Conservation (phyloP, 1,140 invertebrate species). For the Mamestra configurata region DNA sequence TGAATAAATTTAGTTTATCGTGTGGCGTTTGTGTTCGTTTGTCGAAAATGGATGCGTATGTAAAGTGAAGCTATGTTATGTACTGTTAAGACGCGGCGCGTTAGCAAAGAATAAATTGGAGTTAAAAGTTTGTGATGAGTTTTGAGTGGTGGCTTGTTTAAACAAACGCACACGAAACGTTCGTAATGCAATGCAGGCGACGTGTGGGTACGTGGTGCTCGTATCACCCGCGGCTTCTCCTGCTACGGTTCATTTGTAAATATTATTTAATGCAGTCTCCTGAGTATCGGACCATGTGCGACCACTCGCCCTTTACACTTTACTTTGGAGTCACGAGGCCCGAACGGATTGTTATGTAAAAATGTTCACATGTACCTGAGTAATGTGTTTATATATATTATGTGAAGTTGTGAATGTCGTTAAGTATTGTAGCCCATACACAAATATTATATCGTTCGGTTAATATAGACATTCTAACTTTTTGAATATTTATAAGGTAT, state of each 20-base stretch:
- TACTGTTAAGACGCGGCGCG: background rate
- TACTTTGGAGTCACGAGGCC: background rate
- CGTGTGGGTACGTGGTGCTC: slow-evolving; percentile 58
- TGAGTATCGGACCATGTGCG: slow-evolving; percentile 45
- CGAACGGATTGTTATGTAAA: slow-evolving; percentile 47
- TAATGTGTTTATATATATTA: slow-evolving; percentile 53
- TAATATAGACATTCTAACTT: slow-evolving; percentile 53
- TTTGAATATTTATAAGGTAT: slow-evolving; percentile 52
- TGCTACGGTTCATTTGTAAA: slow-evolving; percentile 75
- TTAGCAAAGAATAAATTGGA: background rate
- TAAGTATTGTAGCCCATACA: slow-evolving; percentile 52
- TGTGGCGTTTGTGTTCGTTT: slow-evolving; percentile 19
- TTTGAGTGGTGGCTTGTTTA: background rate
- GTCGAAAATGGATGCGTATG: background rate
- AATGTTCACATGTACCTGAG: slow-evolving; percentile 52
- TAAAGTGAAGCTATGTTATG: background rate
- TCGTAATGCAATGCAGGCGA: slow-evolving; percentile 12
- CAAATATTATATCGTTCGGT: slow-evolving; percentile 44
- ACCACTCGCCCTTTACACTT: slow-evolving; percentile 31
- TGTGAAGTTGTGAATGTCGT: slow-evolving; percentile 48
- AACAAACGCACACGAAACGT: slow-evolving; percentile 29
- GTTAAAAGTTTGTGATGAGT: too few relatives aligned
- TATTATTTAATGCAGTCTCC: slow-evolving; percentile 64
- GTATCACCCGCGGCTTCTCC: slow-evolving; percentile 74
- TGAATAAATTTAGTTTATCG: slow-evolving; percentile 43